Evolutionary conservation across 2,113 vertebrate genomes (phyloP).

Genomic region (Sinocyclocheilus anophthalmus): DNA sequence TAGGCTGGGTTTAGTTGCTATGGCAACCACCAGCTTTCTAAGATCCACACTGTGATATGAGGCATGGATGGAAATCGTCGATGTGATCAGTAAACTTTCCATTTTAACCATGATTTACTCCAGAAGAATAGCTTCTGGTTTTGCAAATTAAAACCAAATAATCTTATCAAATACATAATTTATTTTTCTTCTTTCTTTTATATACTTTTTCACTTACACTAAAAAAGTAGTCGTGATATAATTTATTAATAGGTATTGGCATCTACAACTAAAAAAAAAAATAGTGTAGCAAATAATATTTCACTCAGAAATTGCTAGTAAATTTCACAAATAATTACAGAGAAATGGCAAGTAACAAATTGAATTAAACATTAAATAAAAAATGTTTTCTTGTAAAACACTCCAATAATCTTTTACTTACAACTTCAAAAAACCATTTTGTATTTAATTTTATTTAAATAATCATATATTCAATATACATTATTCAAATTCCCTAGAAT

Average conservation of each 20-base stretch:
- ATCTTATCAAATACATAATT: not conserved
- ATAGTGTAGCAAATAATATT: too few species aligned
- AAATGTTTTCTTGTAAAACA: too few species aligned
- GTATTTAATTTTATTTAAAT: too few species aligned
- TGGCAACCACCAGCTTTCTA: constrained; percentile 63
- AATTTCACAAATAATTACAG: too few species aligned
- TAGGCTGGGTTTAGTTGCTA: constrained; percentile 58
- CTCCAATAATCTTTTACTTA: too few species aligned
- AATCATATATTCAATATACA: too few species aligned
- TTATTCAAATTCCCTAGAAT: too few species aligned
- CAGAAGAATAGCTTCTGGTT: not conserved
- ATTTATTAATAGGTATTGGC: not conserved
- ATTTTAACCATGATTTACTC: not conserved
- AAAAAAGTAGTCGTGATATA: not conserved
- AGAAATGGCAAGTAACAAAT: too few species aligned
- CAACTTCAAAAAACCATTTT: too few species aligned
- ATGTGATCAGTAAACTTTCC: not conserved
- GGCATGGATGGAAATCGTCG: constrained; percentile 14
- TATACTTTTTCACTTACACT: not conserved
- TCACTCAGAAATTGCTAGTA: too few species aligned
- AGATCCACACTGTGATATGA: constrained; percentile 52
- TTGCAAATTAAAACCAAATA: not conserved
- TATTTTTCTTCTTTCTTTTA: not conserved
- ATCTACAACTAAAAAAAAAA: not conserved
- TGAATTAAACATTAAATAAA: too few species aligned